Evolutionary conservation across 2,888 invertebrate species (phyloP), one percentile per base, ranked within the genome.

Genomic region (Volucella zonaria): DNA sequence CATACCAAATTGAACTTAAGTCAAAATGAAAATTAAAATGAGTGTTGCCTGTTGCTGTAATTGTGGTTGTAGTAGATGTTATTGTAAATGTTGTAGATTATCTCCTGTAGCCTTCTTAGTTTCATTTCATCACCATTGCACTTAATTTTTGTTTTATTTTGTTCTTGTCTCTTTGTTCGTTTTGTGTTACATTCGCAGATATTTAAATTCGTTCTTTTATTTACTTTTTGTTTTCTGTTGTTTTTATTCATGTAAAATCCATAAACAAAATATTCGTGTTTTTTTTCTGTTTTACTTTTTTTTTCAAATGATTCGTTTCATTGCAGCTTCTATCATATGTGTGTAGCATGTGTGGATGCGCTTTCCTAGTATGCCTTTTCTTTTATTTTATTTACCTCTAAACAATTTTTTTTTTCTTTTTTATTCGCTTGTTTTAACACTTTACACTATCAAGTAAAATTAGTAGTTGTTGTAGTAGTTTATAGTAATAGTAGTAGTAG

Each of bases 101-200:
- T 62, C 58, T 70, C 47, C 68, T 42, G 83, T 83, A 83, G 83
- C 83, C 76, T 73, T 85, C 85, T 76, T 62, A 62, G 85, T 80
- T 81, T 68, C 76, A 76, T 62, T 62, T 85, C 85, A 68, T 85
- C 85, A 77, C 73, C 85, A 85, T 85, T 83, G 83, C 71, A 80
- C 83, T 78, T 75, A 59, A 49, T 15, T 4, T 73, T 76, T 40
- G 47, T 68, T 56, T 18, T 15, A 18, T 49, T 49, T n/a, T 67
- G 18, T 23, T 23, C 18, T 23, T 23, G 18, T 23, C 18, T 23
- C 18, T 23, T 23, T 23, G 47, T 47, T 47, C 51, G 42, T 51
- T 51, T 56, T 54, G 12, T 52, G 12, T 52, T 61, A 75, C 45
- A 68, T 80, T 56, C 74, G 31, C 43, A 75, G 75, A 80, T 56